Base-by-base conservation (phyloP, 2,113 vertebrate genomes). In the Lynx canadensis region DNA sequence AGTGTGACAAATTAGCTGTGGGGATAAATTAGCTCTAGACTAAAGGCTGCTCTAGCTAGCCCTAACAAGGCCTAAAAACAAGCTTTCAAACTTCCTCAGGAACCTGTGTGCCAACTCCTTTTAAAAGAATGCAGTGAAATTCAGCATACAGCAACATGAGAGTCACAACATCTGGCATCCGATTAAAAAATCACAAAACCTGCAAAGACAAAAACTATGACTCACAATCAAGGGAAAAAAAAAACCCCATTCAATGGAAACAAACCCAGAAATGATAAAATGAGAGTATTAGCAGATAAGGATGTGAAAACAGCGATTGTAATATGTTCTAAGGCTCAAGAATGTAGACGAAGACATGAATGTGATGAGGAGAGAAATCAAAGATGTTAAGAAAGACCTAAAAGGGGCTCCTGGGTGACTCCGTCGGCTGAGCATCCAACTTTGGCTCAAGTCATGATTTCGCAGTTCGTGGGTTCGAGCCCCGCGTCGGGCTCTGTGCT, bases 201-300 rank as follows among this genome's bases (percentile, higher is more conserved):
- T 82, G 8, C 50, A 95, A 57, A 68, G 52, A 57, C n/a, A 18
- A 31, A 83, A 79, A 41, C 23, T 13, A 63, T 55, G n/a, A 86
- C 25, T 1, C 3, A 38, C 21, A 69, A 38, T 4, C 1, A 73
- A 25, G 31, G 63, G 45, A 7, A 8, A 23, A 60, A 60, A 60
- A 55, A 81, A 93, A 73, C 74, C 19, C 4, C 6, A 69, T n/a
- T 57, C 21, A 76, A 65, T 48, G 41, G 48, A 82, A 91, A 76
- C 25, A 95, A 95, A 73, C 10, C 45, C 38, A 93, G 79, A 74
- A 85, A 95, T 57, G 16, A 71, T 21, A 57, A 91, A 87, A 45
- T 66, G 29, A 48, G 45, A 85, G 7, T 85, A 66, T 73, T 96
- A 36, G 73, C 5, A 41, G 38, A 25, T 0, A 36, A 78, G 15